Evolutionary conservation across 2,113 vertebrate species (phyloP).

Genomic region (Trichechus manatus): DNA sequence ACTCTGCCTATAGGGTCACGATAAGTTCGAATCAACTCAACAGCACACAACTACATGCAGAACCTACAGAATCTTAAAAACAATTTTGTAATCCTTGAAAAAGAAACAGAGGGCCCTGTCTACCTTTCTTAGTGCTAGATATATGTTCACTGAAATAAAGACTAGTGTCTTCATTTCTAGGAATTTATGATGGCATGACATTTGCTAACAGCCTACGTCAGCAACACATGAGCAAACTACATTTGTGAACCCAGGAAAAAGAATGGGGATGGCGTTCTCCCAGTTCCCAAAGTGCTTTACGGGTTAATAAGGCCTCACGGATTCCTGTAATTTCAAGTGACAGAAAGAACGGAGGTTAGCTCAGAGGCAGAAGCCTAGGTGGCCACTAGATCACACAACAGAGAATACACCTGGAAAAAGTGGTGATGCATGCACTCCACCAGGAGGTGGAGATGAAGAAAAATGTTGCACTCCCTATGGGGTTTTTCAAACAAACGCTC

Average conservation of each 20-base stretch:
- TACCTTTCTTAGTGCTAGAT: neutral
- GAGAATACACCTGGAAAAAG: neutral
- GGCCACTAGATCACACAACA: neutral
- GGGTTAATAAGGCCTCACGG: neutral
- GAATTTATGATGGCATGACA: conserved; percentile 24
- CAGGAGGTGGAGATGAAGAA: neutral
- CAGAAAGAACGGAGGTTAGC: neutral
- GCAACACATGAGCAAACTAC: neutral
- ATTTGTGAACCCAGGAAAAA: conserved; percentile 27
- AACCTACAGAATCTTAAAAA: conserved; percentile 8
- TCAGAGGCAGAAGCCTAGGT: neutral
- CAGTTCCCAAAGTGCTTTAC: neutral
- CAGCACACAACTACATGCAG: neutral
- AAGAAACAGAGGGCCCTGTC: neutral
- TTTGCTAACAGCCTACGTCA: neutral
- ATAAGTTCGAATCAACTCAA: neutral
- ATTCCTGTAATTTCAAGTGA: neutral
- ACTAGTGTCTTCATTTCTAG: neutral
- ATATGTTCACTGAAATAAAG: neutral
- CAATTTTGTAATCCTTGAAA: conserved; percentile 12
- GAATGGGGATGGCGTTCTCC: neutral
- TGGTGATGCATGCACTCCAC: neutral
- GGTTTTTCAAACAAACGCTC: conserved; percentile 5
- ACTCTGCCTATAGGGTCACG: neutral
- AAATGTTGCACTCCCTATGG: neutral